phyloP scores from a whole-genome alignment of 2,888 invertebrate species.

The Dryocosmus kuriphilus region DNA sequence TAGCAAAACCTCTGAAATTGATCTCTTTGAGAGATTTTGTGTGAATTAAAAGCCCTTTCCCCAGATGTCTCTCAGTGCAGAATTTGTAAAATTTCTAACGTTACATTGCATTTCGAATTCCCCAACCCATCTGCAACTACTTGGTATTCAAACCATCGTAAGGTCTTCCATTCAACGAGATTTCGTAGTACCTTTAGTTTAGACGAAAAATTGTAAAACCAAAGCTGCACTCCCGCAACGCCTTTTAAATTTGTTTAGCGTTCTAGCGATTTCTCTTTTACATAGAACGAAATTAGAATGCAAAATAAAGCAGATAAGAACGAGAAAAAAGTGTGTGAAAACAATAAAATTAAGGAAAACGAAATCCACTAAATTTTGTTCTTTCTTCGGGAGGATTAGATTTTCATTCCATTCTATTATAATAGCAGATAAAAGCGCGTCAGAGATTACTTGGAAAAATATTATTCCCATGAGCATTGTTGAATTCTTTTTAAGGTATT shows the following conservation, averaged over 20 bases:
- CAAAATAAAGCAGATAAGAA: no score
- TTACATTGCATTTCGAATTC: slow-evolving; percentile 24
- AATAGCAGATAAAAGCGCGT: neutral
- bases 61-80: neutral
- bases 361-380: no score
- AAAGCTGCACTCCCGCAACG: neutral
- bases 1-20: neutral
- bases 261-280: neutral
- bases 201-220: slow-evolving; percentile 11
- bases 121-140: neutral
- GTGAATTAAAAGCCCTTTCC: neutral
- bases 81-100: slow-evolving; percentile 21
- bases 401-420: neutral
- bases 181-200: neutral
- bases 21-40: neutral
- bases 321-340: no score
- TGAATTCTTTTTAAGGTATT: neutral
- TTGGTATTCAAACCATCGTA: slow-evolving; percentile 13
- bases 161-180: neutral
- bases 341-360: no score
- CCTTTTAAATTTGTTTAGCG: slow-evolving; percentile 10
- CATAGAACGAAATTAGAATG: neutral
- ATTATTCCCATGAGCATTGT: neutral
- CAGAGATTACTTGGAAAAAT: neutral
- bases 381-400: neutral